phyloP scores from a whole-genome alignment of 2,888 invertebrate species.

The Limenitis arthemis region DNA sequence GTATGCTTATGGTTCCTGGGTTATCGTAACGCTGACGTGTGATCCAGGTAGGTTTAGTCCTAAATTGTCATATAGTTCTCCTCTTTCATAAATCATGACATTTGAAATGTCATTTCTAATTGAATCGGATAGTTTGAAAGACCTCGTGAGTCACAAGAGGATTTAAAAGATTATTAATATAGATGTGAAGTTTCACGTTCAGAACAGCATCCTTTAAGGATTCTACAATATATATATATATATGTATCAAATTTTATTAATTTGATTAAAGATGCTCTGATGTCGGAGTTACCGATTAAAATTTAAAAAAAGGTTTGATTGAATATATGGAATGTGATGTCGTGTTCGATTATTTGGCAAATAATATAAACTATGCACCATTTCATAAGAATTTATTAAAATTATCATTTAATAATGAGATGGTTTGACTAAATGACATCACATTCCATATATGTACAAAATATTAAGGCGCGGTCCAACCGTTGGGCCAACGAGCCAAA shows the following conservation, averaged over 20 bases:
- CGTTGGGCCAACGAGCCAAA: not conserved
- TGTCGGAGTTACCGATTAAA: no score
- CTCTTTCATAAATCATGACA: not conserved
- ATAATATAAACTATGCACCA: conserved; percentile 41
- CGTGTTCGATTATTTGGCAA: conserved; percentile 39
- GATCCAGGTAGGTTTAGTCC: conserved; percentile 20
- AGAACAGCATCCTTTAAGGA: no score
- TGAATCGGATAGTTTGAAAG: not conserved
- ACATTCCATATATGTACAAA: conserved; percentile 67
- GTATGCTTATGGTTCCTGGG: conserved; percentile 8
- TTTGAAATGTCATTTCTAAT: not conserved
- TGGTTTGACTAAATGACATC: conserved; percentile 36
- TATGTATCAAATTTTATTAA: no score
- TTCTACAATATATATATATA: no score
- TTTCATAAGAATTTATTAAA: conserved; percentile 33
- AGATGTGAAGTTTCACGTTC: no score
- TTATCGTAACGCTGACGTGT: conserved; percentile 15
- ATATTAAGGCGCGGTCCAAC: conserved; percentile 2
- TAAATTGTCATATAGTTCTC: not conserved
- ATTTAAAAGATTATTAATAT: no score
- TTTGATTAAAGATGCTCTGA: no score
- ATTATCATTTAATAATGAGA: conserved; percentile 14
- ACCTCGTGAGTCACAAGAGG: not conserved
- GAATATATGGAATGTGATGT: no score
- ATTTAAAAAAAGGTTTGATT: no score